Percentiles rank a stretch among this genome's conserved stretches.
Conservation (phyloP, 2,113 vertebrate species). For the Leucoraja erinaceus region DNA sequence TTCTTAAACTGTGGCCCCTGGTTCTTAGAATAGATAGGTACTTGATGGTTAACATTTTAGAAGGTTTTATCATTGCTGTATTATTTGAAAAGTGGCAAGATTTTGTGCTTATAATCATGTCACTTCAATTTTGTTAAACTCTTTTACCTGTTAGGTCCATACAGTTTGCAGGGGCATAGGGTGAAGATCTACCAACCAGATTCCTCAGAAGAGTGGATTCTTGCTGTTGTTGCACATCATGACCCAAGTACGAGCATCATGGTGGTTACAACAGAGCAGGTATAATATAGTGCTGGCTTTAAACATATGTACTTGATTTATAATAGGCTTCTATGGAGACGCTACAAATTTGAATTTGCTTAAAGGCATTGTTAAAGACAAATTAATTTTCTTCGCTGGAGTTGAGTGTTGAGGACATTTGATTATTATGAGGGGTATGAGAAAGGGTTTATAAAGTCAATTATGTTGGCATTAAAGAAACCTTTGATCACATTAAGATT, state of each 20-base stretch:
- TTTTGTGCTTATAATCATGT: neutral
- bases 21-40: too few species aligned
- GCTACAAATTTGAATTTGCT: neutral
- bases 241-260: constrained; percentile 84
- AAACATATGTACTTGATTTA: neutral
- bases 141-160: constrained; percentile 65
- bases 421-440: neutral
- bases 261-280: constrained; percentile 87
- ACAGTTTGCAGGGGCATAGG: constrained; percentile 82
- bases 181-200: constrained; percentile 94
- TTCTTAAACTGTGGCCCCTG: too few species aligned
- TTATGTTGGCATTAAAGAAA: neutral
- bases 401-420: neutral
- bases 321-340: neutral
- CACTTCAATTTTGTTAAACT: neutral
- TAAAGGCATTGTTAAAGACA: neutral
- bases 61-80: neutral
- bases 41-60: neutral
- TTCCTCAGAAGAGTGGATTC: constrained; percentile 79
- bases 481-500: neutral
- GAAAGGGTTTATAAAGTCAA: neutral
- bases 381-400: neutral
- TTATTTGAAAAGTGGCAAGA: neutral
- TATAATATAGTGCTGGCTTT: constrained; percentile 49
- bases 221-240: constrained; percentile 79